A percentile compares a stretch with the other conserved stretches of the same genome.
Evolutionary conservation across 2,888 invertebrate species (phyloP).

Genomic region (Atherix ibis): DNA sequence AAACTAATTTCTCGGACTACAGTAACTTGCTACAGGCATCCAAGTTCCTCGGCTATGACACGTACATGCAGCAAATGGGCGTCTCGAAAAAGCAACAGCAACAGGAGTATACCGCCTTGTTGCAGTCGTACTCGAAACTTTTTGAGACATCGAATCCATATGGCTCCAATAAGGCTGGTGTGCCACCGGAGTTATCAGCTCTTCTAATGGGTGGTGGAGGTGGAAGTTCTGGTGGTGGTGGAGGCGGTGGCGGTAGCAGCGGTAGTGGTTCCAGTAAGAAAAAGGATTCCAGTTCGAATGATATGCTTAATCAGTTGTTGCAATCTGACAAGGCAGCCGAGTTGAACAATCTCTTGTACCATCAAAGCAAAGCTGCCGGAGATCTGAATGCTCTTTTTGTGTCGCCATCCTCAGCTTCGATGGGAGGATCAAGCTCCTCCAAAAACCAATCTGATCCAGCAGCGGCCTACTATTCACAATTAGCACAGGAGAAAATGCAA

Average conservation of each 20-base stretch:
- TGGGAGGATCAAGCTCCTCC: constrained; percentile 14
- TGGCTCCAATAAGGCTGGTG: constrained; percentile 9
- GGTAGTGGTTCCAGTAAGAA: constrained; percentile 1
- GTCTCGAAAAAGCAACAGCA: constrained; percentile 15
- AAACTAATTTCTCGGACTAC: constrained; percentile 22
- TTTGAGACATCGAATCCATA: constrained; percentile 28
- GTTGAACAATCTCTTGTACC: constrained; percentile 22
- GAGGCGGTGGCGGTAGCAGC: too few species aligned
- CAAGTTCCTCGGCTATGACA: constrained; percentile 29
- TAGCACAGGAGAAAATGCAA: constrained; percentile 35
- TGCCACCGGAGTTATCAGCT: constrained; percentile 22
- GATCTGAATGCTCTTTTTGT: constrained; percentile 29
- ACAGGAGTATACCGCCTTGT: constrained; percentile 25
- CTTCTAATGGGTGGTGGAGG: constrained; percentile 21
- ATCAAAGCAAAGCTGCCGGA: constrained; percentile 27
- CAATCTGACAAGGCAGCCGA: constrained; percentile 28
- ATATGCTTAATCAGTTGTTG: constrained; percentile 28
- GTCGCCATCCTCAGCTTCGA: constrained; percentile 20
- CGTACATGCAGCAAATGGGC: constrained; percentile 25
- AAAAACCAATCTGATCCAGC: constrained; percentile 20
- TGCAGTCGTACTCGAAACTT: constrained; percentile 30
- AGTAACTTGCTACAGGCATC: constrained; percentile 30
- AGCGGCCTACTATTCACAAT: constrained; percentile 27
- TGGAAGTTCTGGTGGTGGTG: too few species aligned
- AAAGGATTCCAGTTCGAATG: constrained; percentile 14